Evolutionary conservation across 2,113 vertebrate species (phyloP).

Genomic region (Mormyrus lacerda): DNA sequence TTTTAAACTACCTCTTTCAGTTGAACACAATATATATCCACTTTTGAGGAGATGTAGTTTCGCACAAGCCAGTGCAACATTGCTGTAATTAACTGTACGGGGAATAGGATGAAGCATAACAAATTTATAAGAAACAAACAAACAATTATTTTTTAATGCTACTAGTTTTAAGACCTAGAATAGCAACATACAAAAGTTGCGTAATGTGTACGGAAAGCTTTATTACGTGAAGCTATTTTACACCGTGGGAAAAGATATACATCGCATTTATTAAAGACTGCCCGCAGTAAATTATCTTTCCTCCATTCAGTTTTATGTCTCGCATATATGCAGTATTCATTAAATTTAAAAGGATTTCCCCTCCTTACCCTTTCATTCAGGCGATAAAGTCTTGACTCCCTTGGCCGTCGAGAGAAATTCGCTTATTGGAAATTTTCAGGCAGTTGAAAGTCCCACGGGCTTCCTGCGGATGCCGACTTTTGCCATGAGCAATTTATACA

Average conservation of each 20-base stretch:
- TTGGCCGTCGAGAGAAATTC: not conserved
- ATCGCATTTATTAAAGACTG: not conserved
- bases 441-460: not conserved
- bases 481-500: not conserved
- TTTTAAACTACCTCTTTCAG: conserved; percentile 58
- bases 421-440: not conserved
- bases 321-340: not conserved
- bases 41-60: conserved; percentile 49
- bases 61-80: conserved; percentile 54
- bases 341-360: not conserved
- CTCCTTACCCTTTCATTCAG: conserved; percentile 17
- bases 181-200: not conserved
- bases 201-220: not conserved
- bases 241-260: not conserved
- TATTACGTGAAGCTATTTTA: not conserved
- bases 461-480: not conserved
- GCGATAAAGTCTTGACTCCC: not conserved
- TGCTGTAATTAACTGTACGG: conserved; percentile 45
- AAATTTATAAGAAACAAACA: not conserved
- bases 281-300: not conserved
- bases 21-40: conserved; percentile 67
- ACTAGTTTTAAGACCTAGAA: not conserved
- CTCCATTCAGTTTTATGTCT: not conserved
- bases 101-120: conserved; percentile 14
- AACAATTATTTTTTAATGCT: not conserved